Conservation (phyloP, 2,888 invertebrate species). For the Archips xylosteana region DNA sequence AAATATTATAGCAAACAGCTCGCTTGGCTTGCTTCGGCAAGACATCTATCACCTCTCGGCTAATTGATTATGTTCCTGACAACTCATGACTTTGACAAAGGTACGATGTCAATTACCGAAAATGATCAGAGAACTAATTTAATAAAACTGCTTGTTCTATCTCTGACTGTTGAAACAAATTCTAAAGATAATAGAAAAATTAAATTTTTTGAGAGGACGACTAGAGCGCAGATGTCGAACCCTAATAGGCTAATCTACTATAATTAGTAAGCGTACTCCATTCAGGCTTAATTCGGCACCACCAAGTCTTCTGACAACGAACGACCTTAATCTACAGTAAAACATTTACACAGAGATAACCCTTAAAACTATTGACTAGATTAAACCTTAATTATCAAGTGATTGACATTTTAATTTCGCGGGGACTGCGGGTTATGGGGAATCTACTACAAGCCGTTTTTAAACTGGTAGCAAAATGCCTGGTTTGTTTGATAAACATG, state of each 20-base stretch:
- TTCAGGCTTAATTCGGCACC: conserved; percentile 65
- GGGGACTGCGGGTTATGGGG: conserved; percentile 24
- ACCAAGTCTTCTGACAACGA: conserved; percentile 41
- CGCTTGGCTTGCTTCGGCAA: not conserved
- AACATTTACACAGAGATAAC: conserved; percentile 33
- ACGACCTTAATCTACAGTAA: conserved; percentile 50
- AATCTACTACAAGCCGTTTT: not conserved
- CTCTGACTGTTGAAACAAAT: not conserved
- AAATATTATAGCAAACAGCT: not conserved
- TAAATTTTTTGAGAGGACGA: not conserved
- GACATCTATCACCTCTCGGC: not conserved
- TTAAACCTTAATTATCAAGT: conserved; percentile 23
- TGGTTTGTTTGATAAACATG: not conserved
- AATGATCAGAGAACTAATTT: not conserved
- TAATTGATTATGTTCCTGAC: not conserved
- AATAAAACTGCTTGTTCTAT: not conserved
- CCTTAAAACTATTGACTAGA: conserved; percentile 61
- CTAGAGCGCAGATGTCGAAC: conserved; percentile 12
- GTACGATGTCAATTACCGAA: not conserved
- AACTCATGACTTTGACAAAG: conserved; percentile 1
- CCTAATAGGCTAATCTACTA: conserved; percentile 42
- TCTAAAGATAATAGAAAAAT: not conserved
- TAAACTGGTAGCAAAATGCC: not conserved
- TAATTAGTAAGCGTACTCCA: conserved; percentile 77
- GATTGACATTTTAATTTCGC: conserved; percentile 14